Base-by-base conservation (phyloP, 30 jellyfish, hydroid and myxozoan species). In the Pseudorhiza aurosa region DNA sequence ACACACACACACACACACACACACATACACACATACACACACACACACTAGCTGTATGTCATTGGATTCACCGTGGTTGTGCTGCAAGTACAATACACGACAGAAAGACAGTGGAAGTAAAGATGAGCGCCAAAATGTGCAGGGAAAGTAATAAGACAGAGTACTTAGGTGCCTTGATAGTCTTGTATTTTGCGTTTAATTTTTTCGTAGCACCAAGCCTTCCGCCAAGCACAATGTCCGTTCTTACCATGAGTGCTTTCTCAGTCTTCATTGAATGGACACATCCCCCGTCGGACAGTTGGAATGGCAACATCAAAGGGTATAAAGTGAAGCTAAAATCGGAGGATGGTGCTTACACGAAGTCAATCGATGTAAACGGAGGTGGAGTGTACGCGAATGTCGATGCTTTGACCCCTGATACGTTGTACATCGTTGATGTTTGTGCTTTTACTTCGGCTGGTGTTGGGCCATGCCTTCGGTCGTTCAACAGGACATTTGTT, bases 391-490 rank as follows among this genome's bases (percentile, higher is more conserved):
- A n/a, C 47, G 58, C 43, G 50, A 49, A 28, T 44, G 24, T 88
- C 36, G 77, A 49, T 24, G 63, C 58, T 30, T 62, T 89, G 42
- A 58, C 55, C 15, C 96, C 97, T 9, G 85, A 45, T 27, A 42
- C 91, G 22, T 4, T 50, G n/a, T 89, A 89, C 37, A 12, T 58
- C 9, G 65, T 89, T 27, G 90, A 74, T 71, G 87, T 89, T 25
- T 89, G 97, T 65, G 93, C 97, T 8, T 89, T 72, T 31, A 89
- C 87, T 12, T 50, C 77, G 21, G 91, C 57, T 37, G 97, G 96
- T 2, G 64, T 44, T 35, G 97, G 97, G 2, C 97, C 97, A 1
- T 89, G 96, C 46, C 50, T 49, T 18, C 67, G 87, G 42, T 53
- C 95, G 18, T 59, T 8, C 49, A 71, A 62, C n/a, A 58, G 31